Evolutionary conservation across 2,797 vertebrate genomes (phyloP), one percentile per base, ranked within the genome.

Genomic region (Hirundo rustica): DNA sequence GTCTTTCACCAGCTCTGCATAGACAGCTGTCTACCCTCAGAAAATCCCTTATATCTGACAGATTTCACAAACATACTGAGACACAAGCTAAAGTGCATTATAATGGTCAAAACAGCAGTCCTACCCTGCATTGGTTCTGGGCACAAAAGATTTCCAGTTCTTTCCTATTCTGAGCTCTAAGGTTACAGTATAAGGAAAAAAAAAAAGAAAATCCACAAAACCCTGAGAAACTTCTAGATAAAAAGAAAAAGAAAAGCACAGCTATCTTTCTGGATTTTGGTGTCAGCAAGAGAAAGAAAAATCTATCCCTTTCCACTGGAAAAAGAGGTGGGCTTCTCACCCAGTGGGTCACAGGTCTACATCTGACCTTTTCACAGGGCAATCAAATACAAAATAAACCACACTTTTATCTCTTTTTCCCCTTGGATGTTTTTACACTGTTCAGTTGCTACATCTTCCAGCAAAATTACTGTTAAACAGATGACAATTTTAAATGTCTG

Each of bases 391-490:
- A 75, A 88, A 93, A 83, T 62, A 75, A 80, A 53, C 38, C 47
- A 75, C 44, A 22, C 1, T 89, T 79, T 57, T 45, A 71, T 85
- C 19, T 80, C 15, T 42, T 80, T 83, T 81, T 8, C 42, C 64
- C 74, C 27, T 65, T 61, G 42, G 25, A 50, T 19, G 20, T 68
- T 93, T 91, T 76, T 34, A 55, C 40, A 20, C 51, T 71, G 40
- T 83, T 92, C 45, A 40, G 32, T 91, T 79, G 53, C 25, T 93
- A 20, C 92, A 88, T 91, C 81, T 96, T 95, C 79, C 88, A 95
- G 95, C 68, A 96, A 95, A 97, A 95, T 76, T 79, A 62, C 80
- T 55, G 78, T 79, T 97, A 96, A 97, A 91, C 80, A 97, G 71
- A 90, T 80, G 95, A 95, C 80, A 94, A 72, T 58, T 92, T 75